Evolutionary conservation across 2,888 invertebrate species (phyloP).

Genomic region (Asteroscopus sphinx): DNA sequence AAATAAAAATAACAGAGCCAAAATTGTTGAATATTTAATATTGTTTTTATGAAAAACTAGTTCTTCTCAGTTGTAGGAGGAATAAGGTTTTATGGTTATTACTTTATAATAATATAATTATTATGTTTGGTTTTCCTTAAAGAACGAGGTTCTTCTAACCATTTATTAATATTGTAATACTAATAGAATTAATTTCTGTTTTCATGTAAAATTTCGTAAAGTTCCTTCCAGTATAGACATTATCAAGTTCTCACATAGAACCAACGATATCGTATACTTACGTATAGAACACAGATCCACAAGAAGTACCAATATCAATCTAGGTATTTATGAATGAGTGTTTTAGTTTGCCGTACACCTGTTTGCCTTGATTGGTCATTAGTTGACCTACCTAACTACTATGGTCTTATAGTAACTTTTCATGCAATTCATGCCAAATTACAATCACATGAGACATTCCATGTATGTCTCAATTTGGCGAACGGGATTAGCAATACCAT

Average conservation of each 20-base stretch:
- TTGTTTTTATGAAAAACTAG: constrained; percentile 30
- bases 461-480: too few species aligned
- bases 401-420: too few species aligned
- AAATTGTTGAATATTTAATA: constrained; percentile 23
- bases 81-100: constrained; percentile 20
- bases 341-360: background rate
- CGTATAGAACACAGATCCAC: too few species aligned
- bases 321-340: constrained; percentile 7
- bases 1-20: constrained; percentile 25
- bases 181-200: background rate
- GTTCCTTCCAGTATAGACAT: too few species aligned
- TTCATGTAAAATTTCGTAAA: too few species aligned
- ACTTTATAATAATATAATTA: background rate
- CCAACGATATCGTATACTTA: too few species aligned
- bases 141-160: background rate
- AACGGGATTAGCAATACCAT: too few species aligned
- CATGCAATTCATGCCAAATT: too few species aligned
- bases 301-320: too few species aligned
- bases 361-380: background rate
- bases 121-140: constrained; percentile 21
- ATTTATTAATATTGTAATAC: background rate
- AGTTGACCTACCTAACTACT: background rate
- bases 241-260: too few species aligned
- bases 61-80: constrained; percentile 8
- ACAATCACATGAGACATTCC: too few species aligned